These are phyloP conservation scores for Strix uralensis DNA, from an alignment of 2,113 vertebrate genomes.

Conservation along the genomic window DNA sequence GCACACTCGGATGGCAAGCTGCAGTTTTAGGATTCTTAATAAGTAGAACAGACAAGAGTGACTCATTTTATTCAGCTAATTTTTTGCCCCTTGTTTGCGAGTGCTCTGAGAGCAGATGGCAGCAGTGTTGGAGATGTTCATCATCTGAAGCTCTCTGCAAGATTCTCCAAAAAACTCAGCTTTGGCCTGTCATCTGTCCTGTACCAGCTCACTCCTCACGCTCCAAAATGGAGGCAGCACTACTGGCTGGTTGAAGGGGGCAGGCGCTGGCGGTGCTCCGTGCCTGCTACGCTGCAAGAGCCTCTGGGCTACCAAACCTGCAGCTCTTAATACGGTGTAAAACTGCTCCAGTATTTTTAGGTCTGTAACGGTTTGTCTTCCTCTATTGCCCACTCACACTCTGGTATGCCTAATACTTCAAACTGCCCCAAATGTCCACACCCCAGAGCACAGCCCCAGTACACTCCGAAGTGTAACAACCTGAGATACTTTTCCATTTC, in stretches of 20 bases:
- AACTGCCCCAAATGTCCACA: not conserved
- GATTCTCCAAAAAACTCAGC: not conserved
- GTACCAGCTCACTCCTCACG: not conserved
- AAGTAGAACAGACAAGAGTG: not conserved
- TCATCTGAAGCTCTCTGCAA: not conserved
- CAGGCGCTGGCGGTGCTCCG: rapidly evolving
- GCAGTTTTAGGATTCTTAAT: not conserved
- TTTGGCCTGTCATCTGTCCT: not conserved
- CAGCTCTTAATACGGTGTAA: not conserved
- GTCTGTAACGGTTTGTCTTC: not conserved
- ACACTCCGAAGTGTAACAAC: not conserved
- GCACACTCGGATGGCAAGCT: not conserved
- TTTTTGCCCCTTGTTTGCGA: constrained; percentile 28
- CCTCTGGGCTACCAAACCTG: not conserved
- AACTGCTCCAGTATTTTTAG: not conserved
- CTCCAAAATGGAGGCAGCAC: not conserved
- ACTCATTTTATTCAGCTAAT: not conserved
- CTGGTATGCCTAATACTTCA: not conserved
- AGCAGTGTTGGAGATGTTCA: not conserved
- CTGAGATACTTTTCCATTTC: not conserved
- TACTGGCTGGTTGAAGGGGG: not conserved
- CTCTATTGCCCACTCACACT: not conserved
- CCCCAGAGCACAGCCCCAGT: rapidly evolving
- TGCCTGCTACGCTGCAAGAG: not conserved
- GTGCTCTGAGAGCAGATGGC: constrained; percentile 25